Conservation (phyloP, 2,888 invertebrate species). For the Stramonita haemastoma region DNA sequence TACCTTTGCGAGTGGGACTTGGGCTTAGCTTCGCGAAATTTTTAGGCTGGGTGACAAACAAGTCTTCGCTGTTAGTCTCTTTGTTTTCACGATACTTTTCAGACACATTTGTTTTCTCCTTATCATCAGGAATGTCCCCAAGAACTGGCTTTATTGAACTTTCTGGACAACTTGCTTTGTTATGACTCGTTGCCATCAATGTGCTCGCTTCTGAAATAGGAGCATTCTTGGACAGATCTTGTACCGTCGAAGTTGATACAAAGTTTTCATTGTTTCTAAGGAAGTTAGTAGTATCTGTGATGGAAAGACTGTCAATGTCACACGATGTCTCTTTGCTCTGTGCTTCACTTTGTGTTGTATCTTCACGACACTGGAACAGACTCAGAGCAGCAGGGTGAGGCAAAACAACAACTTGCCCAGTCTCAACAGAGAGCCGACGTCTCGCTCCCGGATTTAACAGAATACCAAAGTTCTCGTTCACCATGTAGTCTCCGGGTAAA, state of each 20-base stretch:
- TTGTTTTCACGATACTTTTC: not conserved
- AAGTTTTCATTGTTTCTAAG: not conserved
- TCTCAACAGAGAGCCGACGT: not conserved
- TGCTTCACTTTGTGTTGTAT: not conserved
- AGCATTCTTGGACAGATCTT: not conserved
- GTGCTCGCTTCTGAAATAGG: not conserved
- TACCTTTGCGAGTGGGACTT: not conserved
- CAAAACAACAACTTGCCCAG: not conserved
- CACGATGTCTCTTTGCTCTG: not conserved
- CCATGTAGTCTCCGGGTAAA: not conserved
- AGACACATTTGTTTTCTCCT: not conserved
- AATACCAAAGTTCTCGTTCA: constrained; percentile 8
- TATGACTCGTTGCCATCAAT: not conserved
- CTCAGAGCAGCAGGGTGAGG: not conserved
- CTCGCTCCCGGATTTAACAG: not conserved
- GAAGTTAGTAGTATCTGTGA: no score
- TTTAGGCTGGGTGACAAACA: not conserved
- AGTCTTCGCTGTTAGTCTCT: not conserved
- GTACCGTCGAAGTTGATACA: not conserved
- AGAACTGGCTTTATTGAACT: no score
- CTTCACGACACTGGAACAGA: not conserved
- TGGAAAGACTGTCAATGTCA: not conserved
- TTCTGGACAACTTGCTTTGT: not conserved
- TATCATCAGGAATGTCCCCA: not conserved
- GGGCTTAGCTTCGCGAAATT: not conserved